Conservation (phyloP, 1,140 invertebrate genomes). For the Drosophila saltans region DNA sequence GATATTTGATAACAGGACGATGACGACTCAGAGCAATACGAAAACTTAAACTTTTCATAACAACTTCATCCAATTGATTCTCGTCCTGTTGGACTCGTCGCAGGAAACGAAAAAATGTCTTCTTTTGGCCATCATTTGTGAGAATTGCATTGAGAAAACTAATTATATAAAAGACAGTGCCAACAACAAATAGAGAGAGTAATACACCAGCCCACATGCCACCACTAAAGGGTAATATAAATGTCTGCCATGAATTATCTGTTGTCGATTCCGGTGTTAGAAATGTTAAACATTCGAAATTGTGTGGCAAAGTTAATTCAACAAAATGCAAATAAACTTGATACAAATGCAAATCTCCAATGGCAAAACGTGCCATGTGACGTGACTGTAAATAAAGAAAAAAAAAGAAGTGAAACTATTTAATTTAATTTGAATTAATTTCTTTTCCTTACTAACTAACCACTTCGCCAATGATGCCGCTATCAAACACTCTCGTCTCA, state of each 20-base stretch:
- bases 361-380: conserved; percentile 88
- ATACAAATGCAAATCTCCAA: conserved; percentile 91
- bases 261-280: conserved; percentile 90
- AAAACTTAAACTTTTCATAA: conserved; percentile 50
- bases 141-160: conserved; percentile 66
- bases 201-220: conserved; percentile 78
- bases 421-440: background rate
- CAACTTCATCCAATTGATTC: background rate
- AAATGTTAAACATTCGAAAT: conserved; percentile 91
- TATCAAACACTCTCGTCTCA: conserved; percentile 30
- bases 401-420: conserved; percentile 4
- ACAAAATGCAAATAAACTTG: conserved; percentile 87
- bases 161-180: conserved; percentile 70
- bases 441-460: conserved; percentile 55
- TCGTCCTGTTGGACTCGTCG: background rate
- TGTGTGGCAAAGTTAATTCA: conserved; percentile 91
- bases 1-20: conserved; percentile 16
- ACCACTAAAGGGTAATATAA: conserved; percentile 89
- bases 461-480: conserved; percentile 89
- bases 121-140: background rate
- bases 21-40: conserved; percentile 51
- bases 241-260: conserved; percentile 92
- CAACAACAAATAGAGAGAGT: conserved; percentile 71
- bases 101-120: conserved; percentile 49
- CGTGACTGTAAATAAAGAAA: conserved; percentile 49